Conservation (phyloP, 2,888 invertebrate species). For the Tipula lateralis region DNA sequence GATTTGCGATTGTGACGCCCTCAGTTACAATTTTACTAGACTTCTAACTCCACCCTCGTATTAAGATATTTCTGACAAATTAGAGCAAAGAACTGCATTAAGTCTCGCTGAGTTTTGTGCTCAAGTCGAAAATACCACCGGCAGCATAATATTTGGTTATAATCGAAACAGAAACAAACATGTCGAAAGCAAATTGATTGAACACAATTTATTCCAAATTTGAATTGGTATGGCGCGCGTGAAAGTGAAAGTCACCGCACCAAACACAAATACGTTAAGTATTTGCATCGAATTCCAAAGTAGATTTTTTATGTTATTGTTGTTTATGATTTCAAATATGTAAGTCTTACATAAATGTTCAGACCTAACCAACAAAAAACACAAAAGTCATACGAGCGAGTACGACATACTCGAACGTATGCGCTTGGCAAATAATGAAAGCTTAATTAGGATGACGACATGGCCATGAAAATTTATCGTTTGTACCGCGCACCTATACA, state of each 20-base stretch:
- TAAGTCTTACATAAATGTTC: neutral
- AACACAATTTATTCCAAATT: neutral
- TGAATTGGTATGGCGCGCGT: neutral
- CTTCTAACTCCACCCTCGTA: too few species aligned
- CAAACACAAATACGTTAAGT: neutral
- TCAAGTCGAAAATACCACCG: neutral
- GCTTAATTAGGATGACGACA: neutral
- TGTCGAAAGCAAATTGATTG: neutral
- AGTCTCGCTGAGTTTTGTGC: neutral
- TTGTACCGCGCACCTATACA: neutral
- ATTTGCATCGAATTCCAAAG: slow-evolving; percentile 24
- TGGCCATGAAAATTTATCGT: neutral
- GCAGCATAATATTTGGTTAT: neutral
- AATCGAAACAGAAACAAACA: neutral
- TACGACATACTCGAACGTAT: neutral
- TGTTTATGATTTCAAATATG: neutral
- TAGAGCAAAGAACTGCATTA: neutral
- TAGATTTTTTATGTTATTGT: slow-evolving; percentile 2
- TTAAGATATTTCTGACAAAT: too few species aligned
- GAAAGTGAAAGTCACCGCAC: neutral
- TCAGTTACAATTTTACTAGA: too few species aligned
- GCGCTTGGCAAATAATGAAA: neutral
- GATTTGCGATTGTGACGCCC: too few species aligned
- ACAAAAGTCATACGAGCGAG: neutral
- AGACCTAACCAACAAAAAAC: neutral